These are phyloP conservation scores for Lysiphlebus fabarum DNA, from an alignment of 1,140 invertebrate genomes.

Conservation along the genomic window DNA sequence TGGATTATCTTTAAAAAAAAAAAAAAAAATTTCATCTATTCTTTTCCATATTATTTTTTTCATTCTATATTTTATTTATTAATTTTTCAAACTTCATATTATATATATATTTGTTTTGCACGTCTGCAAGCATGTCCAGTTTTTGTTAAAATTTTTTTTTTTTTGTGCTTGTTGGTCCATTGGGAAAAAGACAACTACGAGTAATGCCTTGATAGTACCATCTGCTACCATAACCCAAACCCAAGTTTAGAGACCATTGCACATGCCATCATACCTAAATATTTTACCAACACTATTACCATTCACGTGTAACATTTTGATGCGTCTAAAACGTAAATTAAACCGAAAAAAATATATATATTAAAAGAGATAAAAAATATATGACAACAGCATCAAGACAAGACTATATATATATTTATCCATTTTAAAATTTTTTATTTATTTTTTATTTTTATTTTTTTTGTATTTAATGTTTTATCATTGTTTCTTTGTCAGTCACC, in stretches of 20 bases:
- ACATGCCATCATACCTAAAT: too few species aligned
- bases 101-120: conserved; percentile 1
- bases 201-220: conserved; percentile 2
- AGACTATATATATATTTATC: too few species aligned
- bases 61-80: neutral
- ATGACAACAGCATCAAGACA: neutral
- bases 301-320: neutral
- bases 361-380: neutral
- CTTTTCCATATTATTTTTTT: neutral
- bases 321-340: neutral
- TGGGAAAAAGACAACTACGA: neutral
- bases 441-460: too few species aligned
- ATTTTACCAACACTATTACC: too few species aligned
- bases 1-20: too few species aligned
- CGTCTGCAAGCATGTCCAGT: conserved; percentile 7
- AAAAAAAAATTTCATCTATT: neutral
- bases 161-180: neutral
- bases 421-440: too few species aligned
- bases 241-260: too few species aligned
- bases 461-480: too few species aligned
- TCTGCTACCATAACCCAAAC: conserved; percentile 11
- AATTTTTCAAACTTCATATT: conserved; percentile 1
- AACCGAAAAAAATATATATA: too few species aligned
- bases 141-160: conserved; percentile 1
- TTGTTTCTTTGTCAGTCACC: too few species aligned